Base-by-base conservation (phyloP, 2,113 vertebrate species). In the Mormoops blainvillei region DNA sequence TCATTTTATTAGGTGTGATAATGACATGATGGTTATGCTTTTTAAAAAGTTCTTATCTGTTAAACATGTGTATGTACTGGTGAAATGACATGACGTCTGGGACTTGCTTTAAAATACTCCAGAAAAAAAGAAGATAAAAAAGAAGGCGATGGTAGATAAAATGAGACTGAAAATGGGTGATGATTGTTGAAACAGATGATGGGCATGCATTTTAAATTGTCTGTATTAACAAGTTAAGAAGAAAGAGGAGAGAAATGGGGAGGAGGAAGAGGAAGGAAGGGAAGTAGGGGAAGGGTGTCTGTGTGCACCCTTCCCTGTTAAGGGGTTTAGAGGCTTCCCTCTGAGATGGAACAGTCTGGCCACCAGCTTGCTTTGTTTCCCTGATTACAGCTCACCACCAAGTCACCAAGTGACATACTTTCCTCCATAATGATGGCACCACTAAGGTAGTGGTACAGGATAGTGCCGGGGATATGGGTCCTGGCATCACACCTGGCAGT, bases 1-100 rank as follows among this genome's bases (percentile, higher is more conserved):
- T 81, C 52, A 15, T 58, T 85, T 94, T 94, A 94, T 81, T 52
- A 87, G 43, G 56, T 94, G 86, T 84, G 68, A 78, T 86, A 61
- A 80, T 20, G 31, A 61, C 52, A 20, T 13, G 6, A 56, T 16
- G 31, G 76, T 68, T 81, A 3, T 22, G 33, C 6, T 63, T 92
- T 95, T 50, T 43, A 2, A 18, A 77, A 82, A 83, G 41, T 2
- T 28, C n/a, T 41, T 73, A 10, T 91, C 86, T 93, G 78, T 61
- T 77, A 52, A 82, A 70, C 89, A 82, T 63, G 73, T 89, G 94
- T 71, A 41, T 48, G 16, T 73, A 68, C 83, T 19, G 22, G 54
- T 83, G 73, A 95, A 77, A 67, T 48, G 54, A 86, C 63, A 65
- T 36, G 54, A 48, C 67, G 73, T 86, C 87, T 93, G 90, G 50